Evolutionary conservation across 2,113 vertebrate genomes (phyloP).

Genomic region (Corythoichthys haematopterus): DNA sequence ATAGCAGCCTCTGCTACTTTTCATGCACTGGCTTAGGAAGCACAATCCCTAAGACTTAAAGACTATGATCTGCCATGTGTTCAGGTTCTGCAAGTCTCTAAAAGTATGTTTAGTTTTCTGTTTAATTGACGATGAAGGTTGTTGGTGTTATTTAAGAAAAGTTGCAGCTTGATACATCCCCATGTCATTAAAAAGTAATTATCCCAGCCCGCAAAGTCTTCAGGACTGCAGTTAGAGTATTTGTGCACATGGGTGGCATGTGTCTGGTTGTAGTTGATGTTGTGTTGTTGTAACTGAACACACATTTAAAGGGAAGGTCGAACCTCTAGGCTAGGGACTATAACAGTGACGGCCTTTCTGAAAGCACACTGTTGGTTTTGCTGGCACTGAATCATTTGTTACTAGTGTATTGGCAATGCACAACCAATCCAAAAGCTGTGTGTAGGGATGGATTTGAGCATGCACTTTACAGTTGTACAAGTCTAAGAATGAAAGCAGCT

Average conservation of each 20-base stretch:
- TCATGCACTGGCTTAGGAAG: constrained; percentile 38
- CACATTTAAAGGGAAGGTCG: constrained; percentile 23
- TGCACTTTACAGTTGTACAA: constrained; percentile 7
- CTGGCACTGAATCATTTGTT: not conserved
- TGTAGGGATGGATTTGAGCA: constrained; percentile 3
- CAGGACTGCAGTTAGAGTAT: constrained; percentile 17
- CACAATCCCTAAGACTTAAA: constrained; percentile 58
- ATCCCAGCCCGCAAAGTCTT: constrained; percentile 4
- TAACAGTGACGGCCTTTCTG: constrained; percentile 6
- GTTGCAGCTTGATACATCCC: constrained; percentile 27
- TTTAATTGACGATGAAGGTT: constrained; percentile 39
- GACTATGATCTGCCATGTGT: constrained; percentile 56
- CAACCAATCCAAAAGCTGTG: too few species aligned
- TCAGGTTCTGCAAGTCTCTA: constrained; percentile 49
- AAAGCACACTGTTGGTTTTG: not conserved
- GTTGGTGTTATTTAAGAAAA: constrained; percentile 21
- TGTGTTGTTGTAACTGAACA: constrained; percentile 28
- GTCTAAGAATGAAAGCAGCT: constrained; percentile 14
- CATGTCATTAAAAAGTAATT: constrained; percentile 2
- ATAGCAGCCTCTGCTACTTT: constrained; percentile 38
- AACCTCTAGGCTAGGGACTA: constrained; percentile 6
- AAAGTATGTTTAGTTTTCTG: constrained; percentile 50
- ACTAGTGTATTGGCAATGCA: not conserved
- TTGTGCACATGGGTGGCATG: constrained; percentile 32
- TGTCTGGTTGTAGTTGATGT: constrained; percentile 7